A percentile compares a stretch with the other conserved stretches of the same genome.
Evolutionary conservation across 2,113 vertebrate species (phyloP).

Genomic region (Polyodon spathula): DNA sequence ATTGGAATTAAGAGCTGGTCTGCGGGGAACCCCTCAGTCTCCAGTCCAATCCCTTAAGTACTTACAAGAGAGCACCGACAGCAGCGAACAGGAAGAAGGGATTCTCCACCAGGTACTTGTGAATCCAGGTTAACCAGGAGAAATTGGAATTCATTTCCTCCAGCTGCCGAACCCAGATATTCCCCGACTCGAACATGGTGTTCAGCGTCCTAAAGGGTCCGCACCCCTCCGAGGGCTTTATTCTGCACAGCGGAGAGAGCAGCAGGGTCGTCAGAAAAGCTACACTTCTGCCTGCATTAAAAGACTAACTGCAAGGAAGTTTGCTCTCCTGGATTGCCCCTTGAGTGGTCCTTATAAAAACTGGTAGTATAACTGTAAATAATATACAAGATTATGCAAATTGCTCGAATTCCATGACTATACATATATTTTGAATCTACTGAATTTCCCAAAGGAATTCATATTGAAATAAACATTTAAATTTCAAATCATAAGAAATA

Average conservation of each 20-base stretch:
- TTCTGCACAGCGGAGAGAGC: constrained; percentile 38
- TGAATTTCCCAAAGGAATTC: too few relatives aligned
- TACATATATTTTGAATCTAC: too few relatives aligned
- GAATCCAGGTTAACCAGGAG: constrained; percentile 55
- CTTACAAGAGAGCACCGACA: constrained; percentile 70
- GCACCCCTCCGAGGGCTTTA: constrained; percentile 62
- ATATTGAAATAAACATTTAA: too few relatives aligned
- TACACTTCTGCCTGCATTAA: background rate
- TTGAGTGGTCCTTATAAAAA: too few relatives aligned
- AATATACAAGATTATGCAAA: too few relatives aligned
- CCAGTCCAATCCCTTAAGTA: constrained; percentile 4
- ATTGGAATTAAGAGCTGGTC: too few relatives aligned
- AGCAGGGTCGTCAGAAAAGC: background rate
- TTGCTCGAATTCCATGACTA: too few relatives aligned
- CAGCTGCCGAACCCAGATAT: constrained; percentile 58
- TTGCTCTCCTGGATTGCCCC: too few relatives aligned
- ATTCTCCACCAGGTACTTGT: constrained; percentile 69
- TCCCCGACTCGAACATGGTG: constrained; percentile 70
- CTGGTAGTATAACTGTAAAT: too few relatives aligned
- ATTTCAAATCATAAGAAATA: too few relatives aligned
- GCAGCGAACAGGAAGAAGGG: constrained; percentile 66
- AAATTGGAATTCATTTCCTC: constrained; percentile 47
- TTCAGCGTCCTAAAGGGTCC: constrained; percentile 72
- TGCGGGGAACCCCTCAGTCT: too few relatives aligned
- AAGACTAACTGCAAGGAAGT: too few relatives aligned